A percentile compares a stretch with the other conserved stretches of the same genome.
Conservation (phyloP, 30 jellyfish, hydroid and myxozoan genomes). For the Rhopilema esculentum region DNA sequence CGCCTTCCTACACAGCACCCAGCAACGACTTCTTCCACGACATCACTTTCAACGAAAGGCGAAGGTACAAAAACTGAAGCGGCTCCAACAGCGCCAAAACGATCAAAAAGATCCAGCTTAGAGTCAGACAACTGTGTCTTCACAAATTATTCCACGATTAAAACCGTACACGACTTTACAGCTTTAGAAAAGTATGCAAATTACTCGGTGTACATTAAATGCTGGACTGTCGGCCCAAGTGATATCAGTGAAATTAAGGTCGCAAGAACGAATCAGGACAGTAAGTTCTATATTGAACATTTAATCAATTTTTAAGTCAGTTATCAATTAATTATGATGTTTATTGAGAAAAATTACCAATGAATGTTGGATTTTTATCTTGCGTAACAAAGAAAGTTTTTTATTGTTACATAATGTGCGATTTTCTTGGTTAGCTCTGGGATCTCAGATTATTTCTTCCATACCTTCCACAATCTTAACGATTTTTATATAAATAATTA, state of each 20-base stretch:
- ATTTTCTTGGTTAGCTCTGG: too few species aligned
- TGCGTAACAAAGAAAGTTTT: too few species aligned
- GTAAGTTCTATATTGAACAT: conserved; percentile 15
- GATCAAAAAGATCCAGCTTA: not conserved
- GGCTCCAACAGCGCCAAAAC: not conserved
- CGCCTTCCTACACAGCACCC: not conserved
- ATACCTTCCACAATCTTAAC: too few species aligned
- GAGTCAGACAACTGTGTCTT: too few species aligned
- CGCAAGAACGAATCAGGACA: conserved; percentile 23
- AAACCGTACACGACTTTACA: not conserved
- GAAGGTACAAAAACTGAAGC: conserved; percentile 2
- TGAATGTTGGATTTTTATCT: too few species aligned
- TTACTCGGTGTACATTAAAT: conserved; percentile 39
- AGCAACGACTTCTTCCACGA: not conserved
- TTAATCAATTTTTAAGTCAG: not conserved
- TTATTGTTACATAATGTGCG: too few species aligned
- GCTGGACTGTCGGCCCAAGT: conserved; percentile 59
- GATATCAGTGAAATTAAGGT: not conserved
- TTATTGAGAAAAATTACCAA: too few species aligned
- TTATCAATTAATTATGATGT: too few species aligned
- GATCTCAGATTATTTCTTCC: too few species aligned
- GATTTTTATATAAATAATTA: too few species aligned
- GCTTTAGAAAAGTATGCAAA: conserved; percentile 33
- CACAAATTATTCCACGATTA: too few species aligned
- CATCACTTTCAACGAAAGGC: not conserved